Conservation (phyloP, 2,888 invertebrate genomes). For the Poecilus cupreus region DNA sequence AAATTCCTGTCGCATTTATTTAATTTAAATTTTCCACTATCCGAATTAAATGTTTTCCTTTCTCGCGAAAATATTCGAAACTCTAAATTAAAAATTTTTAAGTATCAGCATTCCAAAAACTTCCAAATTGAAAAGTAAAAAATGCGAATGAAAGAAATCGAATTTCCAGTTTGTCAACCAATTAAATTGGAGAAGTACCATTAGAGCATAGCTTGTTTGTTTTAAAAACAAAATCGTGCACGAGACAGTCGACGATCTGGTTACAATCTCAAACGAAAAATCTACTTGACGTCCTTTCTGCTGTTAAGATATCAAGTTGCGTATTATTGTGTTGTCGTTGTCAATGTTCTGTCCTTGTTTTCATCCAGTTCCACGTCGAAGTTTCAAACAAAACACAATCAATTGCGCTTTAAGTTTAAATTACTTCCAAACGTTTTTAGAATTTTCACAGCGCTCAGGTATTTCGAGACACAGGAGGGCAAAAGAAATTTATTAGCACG, state of each 20-base stretch:
- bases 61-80: no score
- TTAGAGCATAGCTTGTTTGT: neutral
- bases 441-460: neutral
- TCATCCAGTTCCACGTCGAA: neutral
- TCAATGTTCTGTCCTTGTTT: neutral
- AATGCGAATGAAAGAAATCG: neutral
- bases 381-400: neutral
- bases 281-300: neutral
- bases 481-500: neutral
- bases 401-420: neutral
- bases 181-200: neutral
- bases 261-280: neutral
- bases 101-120: no score
- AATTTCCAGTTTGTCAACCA: neutral
- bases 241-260: neutral
- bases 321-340: neutral
- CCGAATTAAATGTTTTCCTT: no score
- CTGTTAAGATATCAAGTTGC: neutral
- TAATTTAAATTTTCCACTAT: no score
- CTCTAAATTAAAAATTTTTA: no score
- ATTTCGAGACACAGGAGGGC: neutral
- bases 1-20: no score
- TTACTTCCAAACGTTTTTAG: neutral
- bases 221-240: neutral
- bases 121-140: neutral